Base-by-base conservation (phyloP, 92 coral and sea anemone genomes). In the Siderastrea siderea region DNA sequence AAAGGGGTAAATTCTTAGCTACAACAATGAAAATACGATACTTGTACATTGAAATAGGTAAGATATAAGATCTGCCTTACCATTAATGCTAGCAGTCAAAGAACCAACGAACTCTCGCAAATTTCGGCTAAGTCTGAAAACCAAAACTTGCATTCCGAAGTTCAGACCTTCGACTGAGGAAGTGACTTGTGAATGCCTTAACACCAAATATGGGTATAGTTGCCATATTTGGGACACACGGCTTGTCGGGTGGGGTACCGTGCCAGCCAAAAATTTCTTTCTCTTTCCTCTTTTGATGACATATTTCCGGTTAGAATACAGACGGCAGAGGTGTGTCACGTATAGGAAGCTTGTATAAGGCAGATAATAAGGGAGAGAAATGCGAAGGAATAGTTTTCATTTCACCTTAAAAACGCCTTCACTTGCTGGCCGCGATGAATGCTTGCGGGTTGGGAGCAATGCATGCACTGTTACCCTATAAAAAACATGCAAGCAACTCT, bases 171-270 rank as follows among this genome's bases (percentile, higher is more conserved):
- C 54, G 51, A 12, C 60, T 1, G 16, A 87, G 94, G 95, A 92
- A 92, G 92, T 92, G 80, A 79, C 47, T 90, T 71, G 78, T 11
- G 63, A 85, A 92, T 88, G 79, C 87, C 90, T 73, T 79, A 71
- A 84, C 74, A 61, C 95, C 95, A 92, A 81, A 92, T 84, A 82
- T 88, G 95, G 95, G 47, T 16, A 14, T 16, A 10, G 48, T 19
- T 16, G 74, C 89, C 95, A 92, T 88, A 88, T 92, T 72, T 51
- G 68, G 90, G 12, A 85, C 11, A 48, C n/a, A 68, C 15, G 58
- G 62, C 12, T 55, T 77, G 16, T 7, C 50, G 82, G 82, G 78
- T 52, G 78, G 61, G 61, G 78, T 52, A 26, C 38, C 38, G 38
- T 26, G 38, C 38, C 38, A 26, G 38, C 38, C 38, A 26, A 26